Evolutionary conservation across 30 jellyfish, hydroid and myxozoan genomes (phyloP), one percentile per base, ranked within the genome.

Genomic region (Hydractinia symbiolongicarpus): DNA sequence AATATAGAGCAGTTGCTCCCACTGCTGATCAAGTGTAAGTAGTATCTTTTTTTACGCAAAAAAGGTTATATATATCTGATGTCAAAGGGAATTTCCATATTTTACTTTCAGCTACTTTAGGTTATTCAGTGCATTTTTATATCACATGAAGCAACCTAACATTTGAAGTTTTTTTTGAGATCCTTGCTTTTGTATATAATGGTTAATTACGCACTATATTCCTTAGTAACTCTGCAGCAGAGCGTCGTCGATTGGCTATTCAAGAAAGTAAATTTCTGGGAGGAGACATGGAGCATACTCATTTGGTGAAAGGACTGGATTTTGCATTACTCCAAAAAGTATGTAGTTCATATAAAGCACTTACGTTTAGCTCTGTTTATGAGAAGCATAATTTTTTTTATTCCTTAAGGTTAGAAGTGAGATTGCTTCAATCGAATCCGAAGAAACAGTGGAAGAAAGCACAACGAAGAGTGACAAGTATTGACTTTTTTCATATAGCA

Each of bases 281-380:
- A 5, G 98, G 98, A 62, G 98, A 93, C 67, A 93, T 93, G 98
- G 98, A 93, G 76, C 98, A 93, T 68, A 93, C 98, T 62, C 98
- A 93, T 84, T 86, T 93, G 87, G 98, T 93, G 49, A 93, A 93
- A 76, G 98, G 98, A 9, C 95, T 93, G 72, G 98, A 93, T 81
- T 93, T 93, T 84, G 98, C 98, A 61, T 83, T 93, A 30, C 83
- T 93, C 60, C 98, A 93, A 76, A 93, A 93, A 95, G 98, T 93
- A 51, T 10, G 88, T 1, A 64, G 16, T 64, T 64, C 9, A 7
- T 64, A 4, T 64, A 51, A 64, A 6, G 71, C 50, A 3, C 8
- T 71, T 51, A 71, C 57, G 16, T 7, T 7, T 10, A 71, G 8
- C 16, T 71, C 7, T 71, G 9, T 71, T 6, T 4, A 71, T n/a